phyloP scores from a whole-genome alignment of 1,140 invertebrate genomes.

The Goniozus legneri region DNA sequence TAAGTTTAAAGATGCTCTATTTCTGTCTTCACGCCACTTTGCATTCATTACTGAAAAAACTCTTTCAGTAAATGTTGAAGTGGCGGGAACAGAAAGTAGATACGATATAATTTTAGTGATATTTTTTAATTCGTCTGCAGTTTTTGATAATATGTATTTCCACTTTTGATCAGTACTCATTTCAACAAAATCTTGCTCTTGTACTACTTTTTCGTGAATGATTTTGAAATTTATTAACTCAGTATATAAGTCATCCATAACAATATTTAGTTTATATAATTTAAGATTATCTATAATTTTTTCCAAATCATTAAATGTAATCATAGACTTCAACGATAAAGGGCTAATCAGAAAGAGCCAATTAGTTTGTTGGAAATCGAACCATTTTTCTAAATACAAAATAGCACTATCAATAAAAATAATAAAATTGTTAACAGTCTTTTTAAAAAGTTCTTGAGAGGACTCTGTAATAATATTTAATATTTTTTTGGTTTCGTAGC shows the following conservation, averaged over 20 bases:
- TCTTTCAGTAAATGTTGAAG: slow-evolving; percentile 11
- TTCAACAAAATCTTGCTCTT: too few relatives aligned
- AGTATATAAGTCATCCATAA: not conserved
- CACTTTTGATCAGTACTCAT: not conserved
- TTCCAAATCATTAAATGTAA: not conserved
- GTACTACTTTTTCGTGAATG: not conserved
- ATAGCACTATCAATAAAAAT: not conserved
- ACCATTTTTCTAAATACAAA: not conserved
- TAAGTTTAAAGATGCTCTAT: slow-evolving; percentile 1
- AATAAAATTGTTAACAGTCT: not conserved
- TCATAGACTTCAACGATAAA: not conserved
- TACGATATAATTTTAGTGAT: not conserved
- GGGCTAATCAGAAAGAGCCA: not conserved
- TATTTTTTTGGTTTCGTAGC: not conserved
- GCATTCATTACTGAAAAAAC: slow-evolving; percentile 12
- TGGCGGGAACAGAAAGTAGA: slow-evolving; percentile 7
- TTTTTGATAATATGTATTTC: not conserved
- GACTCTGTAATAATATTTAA: not conserved
- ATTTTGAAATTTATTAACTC: not conserved
- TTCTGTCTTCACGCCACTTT: slow-evolving; percentile 14
- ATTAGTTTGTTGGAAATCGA: not conserved
- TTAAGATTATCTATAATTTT: not conserved
- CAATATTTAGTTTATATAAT: not conserved
- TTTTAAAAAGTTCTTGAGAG: not conserved
- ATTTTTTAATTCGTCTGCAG: not conserved